Base-by-base conservation (phyloP, 2,888 invertebrate genomes). In the Elgonia sp. region DNA sequence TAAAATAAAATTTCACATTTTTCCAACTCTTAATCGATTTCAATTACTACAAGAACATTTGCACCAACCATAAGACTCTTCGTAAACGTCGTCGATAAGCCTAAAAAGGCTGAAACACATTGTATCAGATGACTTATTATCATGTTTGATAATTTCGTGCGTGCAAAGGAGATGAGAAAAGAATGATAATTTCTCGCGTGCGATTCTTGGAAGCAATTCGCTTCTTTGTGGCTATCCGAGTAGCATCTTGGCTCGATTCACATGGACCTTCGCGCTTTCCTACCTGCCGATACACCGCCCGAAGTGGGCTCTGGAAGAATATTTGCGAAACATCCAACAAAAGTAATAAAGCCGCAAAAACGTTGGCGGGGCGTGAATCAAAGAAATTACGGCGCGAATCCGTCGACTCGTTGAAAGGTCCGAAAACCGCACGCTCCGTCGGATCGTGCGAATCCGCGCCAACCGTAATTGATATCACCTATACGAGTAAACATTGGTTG, bases 381-480 rank as follows among this genome's bases (percentile, higher is more conserved):
- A 91, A 92, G 91, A 92, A 93, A 93, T 93, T 92, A 92, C 88
- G 55, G 67, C 89, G 81, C 89, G 83, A 39, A 84, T 79, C 82
- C 21, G 73, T 76, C 18, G 67, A 53, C 55, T 16, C 62, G 82
- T 57, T 60, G 81, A 77, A 55, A 72, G 72, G 40, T 80, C 53
- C 73, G 72, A 77, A 82, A 75, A 63, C 80, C 84, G 80, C 46
- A 79, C 40, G 29, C 37, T 72, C 65, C 29, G 29, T 53, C 40
- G 81, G 42, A 50, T 62, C 46, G 70, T 63, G 69, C 57, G 14
- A 72, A 72, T 72, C 37, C 53, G 70, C 72, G 70, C 88, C 87
- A 83, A 90, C 90, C 89, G 92, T 92, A 94, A 94, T 94, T 94
- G 94, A 94, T 94, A 94, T 94, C 94, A 94, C 94, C 94, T 93